A percentile compares a stretch with the other conserved stretches of the same genome.
Evolutionary conservation across 1,140 invertebrate species (phyloP).

Genomic region (Olivierus martensii): DNA sequence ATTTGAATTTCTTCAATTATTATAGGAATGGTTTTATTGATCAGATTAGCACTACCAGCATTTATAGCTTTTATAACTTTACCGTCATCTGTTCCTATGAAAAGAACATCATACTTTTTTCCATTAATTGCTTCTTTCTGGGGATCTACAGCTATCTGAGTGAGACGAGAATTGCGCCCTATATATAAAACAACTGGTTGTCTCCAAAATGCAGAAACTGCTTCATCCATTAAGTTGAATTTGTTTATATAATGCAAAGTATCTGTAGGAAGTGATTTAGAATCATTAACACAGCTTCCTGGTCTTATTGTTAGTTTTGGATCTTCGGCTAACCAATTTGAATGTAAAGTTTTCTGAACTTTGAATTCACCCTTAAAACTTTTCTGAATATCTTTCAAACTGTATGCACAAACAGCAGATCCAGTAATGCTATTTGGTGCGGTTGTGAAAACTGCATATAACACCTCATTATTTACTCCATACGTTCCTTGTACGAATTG

Average conservation of each 20-base stretch:
- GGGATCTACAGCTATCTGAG: constrained; percentile 80
- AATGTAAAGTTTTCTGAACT: constrained; percentile 76
- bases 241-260: constrained; percentile 88
- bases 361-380: constrained; percentile 90
- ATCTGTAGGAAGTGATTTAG: constrained; percentile 64
- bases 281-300: constrained; percentile 91
- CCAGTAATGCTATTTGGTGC: too few species aligned
- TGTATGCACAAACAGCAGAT: constrained; percentile 93
- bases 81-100: constrained; percentile 80
- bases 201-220: constrained; percentile 73
- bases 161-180: constrained; percentile 63
- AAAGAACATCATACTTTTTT: constrained; percentile 79
- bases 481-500: too few species aligned
- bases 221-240: constrained; percentile 91
- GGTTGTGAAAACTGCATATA: too few species aligned
- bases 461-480: too few species aligned
- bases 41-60: constrained; percentile 42
- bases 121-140: constrained; percentile 77
- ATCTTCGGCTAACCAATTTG: constrained; percentile 95
- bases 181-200: constrained; percentile 57
- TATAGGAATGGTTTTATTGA: constrained; percentile 57
- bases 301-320: too few species aligned
- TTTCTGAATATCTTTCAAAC: constrained; percentile 67
- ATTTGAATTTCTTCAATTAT: constrained; percentile 76
- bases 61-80: constrained; percentile 85